Evolutionary conservation across 2,113 vertebrate genomes (phyloP).

Genomic region (Stegostoma tigrinum): DNA sequence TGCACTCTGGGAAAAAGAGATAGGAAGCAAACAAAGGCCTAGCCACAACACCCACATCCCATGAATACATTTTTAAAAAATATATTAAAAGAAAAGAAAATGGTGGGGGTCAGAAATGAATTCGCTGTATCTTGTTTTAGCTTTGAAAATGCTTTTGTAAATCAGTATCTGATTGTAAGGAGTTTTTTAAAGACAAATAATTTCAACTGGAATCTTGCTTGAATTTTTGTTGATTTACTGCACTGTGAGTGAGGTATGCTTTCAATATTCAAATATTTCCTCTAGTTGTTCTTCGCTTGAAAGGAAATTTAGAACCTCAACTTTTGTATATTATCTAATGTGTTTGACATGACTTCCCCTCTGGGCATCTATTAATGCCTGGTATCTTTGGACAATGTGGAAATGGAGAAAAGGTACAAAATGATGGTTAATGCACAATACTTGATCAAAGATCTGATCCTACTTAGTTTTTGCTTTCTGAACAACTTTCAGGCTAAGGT

Average conservation of each 20-base stretch:
- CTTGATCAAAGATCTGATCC: background rate
- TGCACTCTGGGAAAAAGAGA: no score
- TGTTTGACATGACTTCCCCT: background rate
- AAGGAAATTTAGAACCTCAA: background rate
- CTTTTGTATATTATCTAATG: background rate
- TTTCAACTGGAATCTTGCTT: background rate
- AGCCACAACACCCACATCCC: no score
- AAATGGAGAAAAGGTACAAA: background rate
- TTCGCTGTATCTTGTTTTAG: background rate
- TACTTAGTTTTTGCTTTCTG: background rate
- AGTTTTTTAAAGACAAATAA: background rate
- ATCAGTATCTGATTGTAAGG: background rate
- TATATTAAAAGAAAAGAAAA: background rate
- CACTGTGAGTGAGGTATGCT: background rate
- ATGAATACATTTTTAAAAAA: no score
- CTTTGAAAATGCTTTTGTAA: background rate
- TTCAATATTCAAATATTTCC: background rate
- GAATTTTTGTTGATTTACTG: background rate
- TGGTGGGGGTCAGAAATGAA: background rate
- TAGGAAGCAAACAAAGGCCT: no score
- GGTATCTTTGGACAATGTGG: background rate
- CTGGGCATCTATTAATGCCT: background rate
- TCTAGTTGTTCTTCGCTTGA: background rate
- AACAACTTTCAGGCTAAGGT: background rate
- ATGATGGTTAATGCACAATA: background rate